Percentiles rank a stretch among this genome's conserved stretches.
Evolutionary conservation across 2,888 invertebrate species (phyloP).

Genomic region (Drosophila basisetae): DNA sequence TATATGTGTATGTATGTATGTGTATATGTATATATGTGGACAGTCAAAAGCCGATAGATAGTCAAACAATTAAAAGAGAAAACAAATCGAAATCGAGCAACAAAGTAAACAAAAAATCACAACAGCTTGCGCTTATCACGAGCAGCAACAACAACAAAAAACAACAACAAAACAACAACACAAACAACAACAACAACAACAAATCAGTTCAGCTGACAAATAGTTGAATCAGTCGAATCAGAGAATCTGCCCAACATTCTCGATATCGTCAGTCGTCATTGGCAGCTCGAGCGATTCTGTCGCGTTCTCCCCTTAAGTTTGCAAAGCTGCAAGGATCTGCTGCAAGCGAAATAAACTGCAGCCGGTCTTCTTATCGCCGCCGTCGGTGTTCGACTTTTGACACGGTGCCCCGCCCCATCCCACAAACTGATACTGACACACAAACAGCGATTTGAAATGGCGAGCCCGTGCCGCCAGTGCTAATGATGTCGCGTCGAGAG

Average conservation of each 20-base stretch:
- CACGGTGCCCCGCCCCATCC: conserved; percentile 33
- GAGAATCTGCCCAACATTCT: conserved; percentile 28
- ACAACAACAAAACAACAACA: conserved; percentile 17
- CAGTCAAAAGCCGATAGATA: conserved; percentile 6
- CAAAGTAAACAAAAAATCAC: conserved; percentile 44
- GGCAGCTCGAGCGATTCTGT: conserved; percentile 38
- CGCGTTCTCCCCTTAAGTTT: conserved; percentile 14
- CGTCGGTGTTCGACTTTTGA: conserved; percentile 54
- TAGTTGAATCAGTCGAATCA: conserved; percentile 33
- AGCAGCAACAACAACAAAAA: conserved; percentile 17
- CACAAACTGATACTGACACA: conserved; percentile 6
- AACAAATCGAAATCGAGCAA: conserved; percentile 28
- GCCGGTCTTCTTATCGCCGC: conserved; percentile 40
- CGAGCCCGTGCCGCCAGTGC: conserved; percentile 62
- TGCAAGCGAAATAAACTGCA: conserved; percentile 1
- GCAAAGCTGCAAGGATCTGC: conserved; percentile 37
- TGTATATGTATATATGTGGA: neutral
- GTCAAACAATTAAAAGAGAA: conserved; percentile 30
- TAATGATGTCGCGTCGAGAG: conserved; percentile 75
- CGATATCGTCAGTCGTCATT: conserved; percentile 40
- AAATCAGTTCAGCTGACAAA: conserved; percentile 18
- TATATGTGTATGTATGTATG: neutral
- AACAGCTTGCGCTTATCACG: conserved; percentile 56
- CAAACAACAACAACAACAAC: neutral
- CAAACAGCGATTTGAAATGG: conserved; percentile 41